Evolutionary conservation across 2,113 vertebrate genomes (phyloP).

Genomic region (Seriola dumerili): DNA sequence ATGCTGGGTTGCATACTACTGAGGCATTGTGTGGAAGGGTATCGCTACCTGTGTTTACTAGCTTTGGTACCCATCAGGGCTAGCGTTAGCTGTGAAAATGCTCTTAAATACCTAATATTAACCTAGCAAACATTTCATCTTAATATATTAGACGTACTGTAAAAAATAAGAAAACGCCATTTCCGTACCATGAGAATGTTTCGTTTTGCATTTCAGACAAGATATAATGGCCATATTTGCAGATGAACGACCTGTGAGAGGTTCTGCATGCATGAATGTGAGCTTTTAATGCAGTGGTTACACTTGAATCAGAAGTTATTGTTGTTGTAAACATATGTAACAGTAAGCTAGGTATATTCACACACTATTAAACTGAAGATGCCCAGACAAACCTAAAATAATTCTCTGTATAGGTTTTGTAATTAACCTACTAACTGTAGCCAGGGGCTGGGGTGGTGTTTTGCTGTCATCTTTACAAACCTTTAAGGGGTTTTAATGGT

Average conservation of each 20-base stretch:
- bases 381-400: background rate
- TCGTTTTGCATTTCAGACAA: background rate
- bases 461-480: background rate
- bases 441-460: background rate
- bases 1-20: background rate
- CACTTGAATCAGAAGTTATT: background rate
- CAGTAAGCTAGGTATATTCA: background rate
- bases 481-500: background rate
- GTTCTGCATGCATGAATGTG: background rate
- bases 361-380: background rate
- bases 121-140: too few species aligned
- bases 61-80: background rate
- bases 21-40: background rate
- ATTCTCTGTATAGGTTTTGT: background rate
- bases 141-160: too few species aligned
- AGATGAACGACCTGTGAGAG: background rate
- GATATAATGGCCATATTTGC: background rate
- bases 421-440: background rate
- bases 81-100: constrained; percentile 14
- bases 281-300: background rate
- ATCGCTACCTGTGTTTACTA: background rate
- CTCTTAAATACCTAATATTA: background rate
- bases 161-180: background rate
- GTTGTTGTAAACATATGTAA: background rate
- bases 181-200: background rate